phyloP scores from a whole-genome alignment of 1,140 invertebrate genomes.

The Agrilus planipennis region DNA sequence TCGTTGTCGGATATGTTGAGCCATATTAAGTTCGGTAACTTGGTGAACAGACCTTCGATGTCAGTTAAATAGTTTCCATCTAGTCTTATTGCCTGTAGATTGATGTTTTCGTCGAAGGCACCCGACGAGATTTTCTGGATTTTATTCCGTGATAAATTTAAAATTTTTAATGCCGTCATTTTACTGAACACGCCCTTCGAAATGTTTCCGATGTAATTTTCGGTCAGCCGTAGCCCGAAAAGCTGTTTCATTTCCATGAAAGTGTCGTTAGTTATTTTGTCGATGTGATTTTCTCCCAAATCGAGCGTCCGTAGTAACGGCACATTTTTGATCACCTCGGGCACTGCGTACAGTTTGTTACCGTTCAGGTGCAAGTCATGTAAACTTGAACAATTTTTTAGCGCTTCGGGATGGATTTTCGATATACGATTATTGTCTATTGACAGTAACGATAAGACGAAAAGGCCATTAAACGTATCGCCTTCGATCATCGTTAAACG shows the following conservation, averaged over 20 bases:
- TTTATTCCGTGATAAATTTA: slow-evolving; percentile 80
- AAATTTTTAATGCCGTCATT: slow-evolving; percentile 70
- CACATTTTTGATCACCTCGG: slow-evolving; percentile 69
- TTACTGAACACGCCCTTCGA: slow-evolving; percentile 72
- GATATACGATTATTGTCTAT: slow-evolving; percentile 75
- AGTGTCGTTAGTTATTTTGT: slow-evolving; percentile 66
- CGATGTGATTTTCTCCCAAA: slow-evolving; percentile 80
- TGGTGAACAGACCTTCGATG: slow-evolving; percentile 72
- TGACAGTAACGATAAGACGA: slow-evolving; percentile 63
- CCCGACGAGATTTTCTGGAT: slow-evolving; percentile 76
- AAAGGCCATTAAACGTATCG: slow-evolving; percentile 64
- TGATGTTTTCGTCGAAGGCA: slow-evolving; percentile 70
- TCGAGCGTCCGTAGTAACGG: slow-evolving; percentile 74
- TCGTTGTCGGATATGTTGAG: slow-evolving; percentile 86
- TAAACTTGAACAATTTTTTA: slow-evolving; percentile 72
- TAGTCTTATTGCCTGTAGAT: slow-evolving; percentile 74
- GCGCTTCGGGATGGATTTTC: slow-evolving; percentile 62
- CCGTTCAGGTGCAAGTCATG: slow-evolving; percentile 82
- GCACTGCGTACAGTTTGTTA: slow-evolving; percentile 72
- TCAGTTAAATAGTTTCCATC: slow-evolving; percentile 80
- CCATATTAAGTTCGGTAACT: slow-evolving; percentile 79
- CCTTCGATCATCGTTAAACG: slow-evolving; percentile 64
- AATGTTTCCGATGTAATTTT: slow-evolving; percentile 80
- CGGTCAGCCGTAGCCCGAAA: slow-evolving; percentile 71
- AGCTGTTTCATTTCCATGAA: slow-evolving; percentile 70